phyloP scores from a whole-genome alignment of 2,888 invertebrate genomes.

The Linnaemya vulpina region DNA sequence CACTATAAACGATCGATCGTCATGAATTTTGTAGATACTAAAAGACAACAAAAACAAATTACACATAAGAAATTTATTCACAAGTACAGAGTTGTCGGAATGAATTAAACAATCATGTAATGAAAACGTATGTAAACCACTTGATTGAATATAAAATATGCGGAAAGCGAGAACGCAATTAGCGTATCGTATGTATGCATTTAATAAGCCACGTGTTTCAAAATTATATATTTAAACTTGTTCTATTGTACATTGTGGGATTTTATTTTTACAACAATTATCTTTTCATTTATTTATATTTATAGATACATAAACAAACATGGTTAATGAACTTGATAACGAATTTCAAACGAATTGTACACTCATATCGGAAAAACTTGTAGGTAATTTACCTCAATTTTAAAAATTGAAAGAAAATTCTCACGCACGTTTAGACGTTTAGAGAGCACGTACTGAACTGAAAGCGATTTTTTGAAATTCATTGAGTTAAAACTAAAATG shows the following conservation, averaged over 20 bases:
- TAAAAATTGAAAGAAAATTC: conserved; percentile 36
- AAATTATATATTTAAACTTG: neutral
- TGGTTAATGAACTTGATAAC: conserved; percentile 52
- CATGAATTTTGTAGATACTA: neutral
- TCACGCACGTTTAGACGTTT: conserved; percentile 64
- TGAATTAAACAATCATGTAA: conserved; percentile 3
- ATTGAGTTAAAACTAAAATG: conserved; percentile 26
- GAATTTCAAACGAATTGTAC: conserved; percentile 2
- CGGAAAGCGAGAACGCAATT: conserved; percentile 34
- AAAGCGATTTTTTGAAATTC: conserved; percentile 29
- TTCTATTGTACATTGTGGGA: neutral
- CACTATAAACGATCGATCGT: neutral
- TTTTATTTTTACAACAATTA: neutral
- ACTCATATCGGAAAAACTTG: too few relatives aligned
- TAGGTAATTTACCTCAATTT: conserved; percentile 63
- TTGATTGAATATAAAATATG: conserved; percentile 31
- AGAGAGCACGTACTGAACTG: conserved; percentile 71
- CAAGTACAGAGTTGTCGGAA: neutral
- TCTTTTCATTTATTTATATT: neutral
- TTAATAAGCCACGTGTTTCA: conserved; percentile 48
- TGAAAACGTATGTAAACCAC: neutral
- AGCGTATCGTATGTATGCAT: neutral
- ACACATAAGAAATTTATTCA: conserved; percentile 14
- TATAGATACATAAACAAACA: conserved; percentile 12
- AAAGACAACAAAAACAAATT: neutral